Conservation (phyloP, 2,797 vertebrate species). For the Pangasius djambal region DNA sequence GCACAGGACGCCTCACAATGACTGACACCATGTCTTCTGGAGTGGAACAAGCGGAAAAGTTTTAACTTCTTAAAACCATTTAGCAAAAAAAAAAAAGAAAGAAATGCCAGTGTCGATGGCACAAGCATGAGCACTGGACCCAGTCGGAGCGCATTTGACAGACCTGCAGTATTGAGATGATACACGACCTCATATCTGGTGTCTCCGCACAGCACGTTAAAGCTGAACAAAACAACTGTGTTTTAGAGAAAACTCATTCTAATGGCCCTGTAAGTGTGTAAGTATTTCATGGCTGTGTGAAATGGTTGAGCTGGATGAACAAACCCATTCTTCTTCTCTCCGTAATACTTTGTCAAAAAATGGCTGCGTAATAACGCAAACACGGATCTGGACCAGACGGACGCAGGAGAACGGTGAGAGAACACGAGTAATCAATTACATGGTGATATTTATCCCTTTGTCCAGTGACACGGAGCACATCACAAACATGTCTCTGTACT, state of each 20-base stretch:
- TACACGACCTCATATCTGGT: background rate
- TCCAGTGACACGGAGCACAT: background rate
- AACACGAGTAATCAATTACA: background rate
- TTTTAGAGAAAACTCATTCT: background rate
- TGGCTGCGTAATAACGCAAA: background rate
- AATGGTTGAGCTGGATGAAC: background rate
- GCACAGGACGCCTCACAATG: background rate
- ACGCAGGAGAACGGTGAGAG: background rate
- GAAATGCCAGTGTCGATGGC: too few species aligned
- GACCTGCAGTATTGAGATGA: background rate
- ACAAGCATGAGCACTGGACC: background rate
- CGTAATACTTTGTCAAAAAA: background rate
- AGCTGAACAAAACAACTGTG: background rate
- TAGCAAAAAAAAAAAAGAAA: background rate
- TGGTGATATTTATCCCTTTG: too few species aligned
- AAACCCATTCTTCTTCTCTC: too few species aligned
- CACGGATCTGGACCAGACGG: background rate
- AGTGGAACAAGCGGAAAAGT: background rate
- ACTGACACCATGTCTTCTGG: background rate
- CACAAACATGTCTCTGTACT: background rate
- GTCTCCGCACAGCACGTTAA: background rate
- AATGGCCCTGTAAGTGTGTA: background rate
- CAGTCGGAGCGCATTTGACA: background rate
- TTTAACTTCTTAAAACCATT: background rate
- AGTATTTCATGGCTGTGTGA: background rate